Conservation (phyloP, 1,140 invertebrate genomes). For the Sycophila sp. region DNA sequence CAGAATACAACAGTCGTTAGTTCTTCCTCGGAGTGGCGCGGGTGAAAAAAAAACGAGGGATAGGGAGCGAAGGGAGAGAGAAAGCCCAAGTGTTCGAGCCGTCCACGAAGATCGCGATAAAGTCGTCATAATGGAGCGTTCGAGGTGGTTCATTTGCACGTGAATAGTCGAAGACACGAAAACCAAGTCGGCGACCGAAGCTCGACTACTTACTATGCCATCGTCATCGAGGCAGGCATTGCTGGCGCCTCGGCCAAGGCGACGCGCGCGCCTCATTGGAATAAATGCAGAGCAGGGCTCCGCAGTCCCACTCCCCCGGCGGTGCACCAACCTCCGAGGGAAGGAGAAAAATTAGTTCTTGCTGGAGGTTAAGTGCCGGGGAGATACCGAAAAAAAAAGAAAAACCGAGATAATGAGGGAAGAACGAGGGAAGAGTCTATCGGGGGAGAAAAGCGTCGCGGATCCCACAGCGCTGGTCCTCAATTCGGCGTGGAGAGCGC, state of each 20-base stretch:
- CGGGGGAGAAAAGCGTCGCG: not conserved
- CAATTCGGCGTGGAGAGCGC: no score
- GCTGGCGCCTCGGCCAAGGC: not conserved
- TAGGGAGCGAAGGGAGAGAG: not conserved
- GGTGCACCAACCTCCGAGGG: no score
- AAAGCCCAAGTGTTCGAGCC: not conserved
- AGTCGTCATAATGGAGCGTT: not conserved
- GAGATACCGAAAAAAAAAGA: not conserved
- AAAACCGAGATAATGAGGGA: not conserved
- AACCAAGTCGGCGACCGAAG: not conserved
- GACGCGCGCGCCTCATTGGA: conserved; percentile 43
- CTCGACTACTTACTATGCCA: conserved; percentile 4
- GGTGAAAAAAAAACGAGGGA: no score
- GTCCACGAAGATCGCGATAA: not conserved
- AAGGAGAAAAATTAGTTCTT: conserved; percentile 15
- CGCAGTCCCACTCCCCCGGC: conserved; percentile 22
- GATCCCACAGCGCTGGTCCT: conserved; percentile 9
- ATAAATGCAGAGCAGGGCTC: conserved; percentile 55
- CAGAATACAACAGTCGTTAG: not conserved
- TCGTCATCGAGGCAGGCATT: no score
- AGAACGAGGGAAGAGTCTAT: not conserved
- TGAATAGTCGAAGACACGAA: conserved; percentile 3
- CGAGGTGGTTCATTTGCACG: not conserved
- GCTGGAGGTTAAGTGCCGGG: not conserved
- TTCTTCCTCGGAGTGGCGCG: no score